These are phyloP conservation scores for Diaperis boleti DNA, from an alignment of 2,888 invertebrate species.

Conservation along the genomic window DNA sequence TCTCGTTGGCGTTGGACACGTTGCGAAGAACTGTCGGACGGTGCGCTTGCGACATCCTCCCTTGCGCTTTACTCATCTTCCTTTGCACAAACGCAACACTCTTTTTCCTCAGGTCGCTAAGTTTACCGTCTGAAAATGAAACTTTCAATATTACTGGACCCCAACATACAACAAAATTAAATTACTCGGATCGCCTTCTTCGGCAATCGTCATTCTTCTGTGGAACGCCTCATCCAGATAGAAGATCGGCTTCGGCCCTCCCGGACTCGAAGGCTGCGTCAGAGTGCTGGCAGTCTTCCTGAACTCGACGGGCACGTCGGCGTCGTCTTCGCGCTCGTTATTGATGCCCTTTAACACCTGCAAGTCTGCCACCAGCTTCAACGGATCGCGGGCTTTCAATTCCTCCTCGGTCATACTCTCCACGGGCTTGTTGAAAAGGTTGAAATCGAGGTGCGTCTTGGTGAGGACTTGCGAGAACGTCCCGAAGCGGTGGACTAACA, in stretches of 20 bases:
- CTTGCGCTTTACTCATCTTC: constrained; percentile 18
- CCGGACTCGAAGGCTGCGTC: constrained; percentile 61
- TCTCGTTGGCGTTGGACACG: constrained; percentile 1
- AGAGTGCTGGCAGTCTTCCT: constrained; percentile 89
- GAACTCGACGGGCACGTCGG: constrained; percentile 81
- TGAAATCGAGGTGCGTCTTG: constrained; percentile 69
- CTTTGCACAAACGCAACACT: constrained; percentile 20
- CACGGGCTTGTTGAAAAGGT: constrained; percentile 57
- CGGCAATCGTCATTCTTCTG: constrained; percentile 6
- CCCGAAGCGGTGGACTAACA: constrained; percentile 81
- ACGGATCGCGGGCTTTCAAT: constrained; percentile 87
- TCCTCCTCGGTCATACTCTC: constrained; percentile 88
- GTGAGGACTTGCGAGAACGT: constrained; percentile 82
- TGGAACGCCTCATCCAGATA: constrained; percentile 57
- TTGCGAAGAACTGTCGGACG: constrained; percentile 1
- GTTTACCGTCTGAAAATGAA: not conserved
- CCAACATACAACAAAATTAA: not conserved
- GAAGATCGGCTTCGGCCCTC: constrained; percentile 48
- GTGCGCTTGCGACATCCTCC: not conserved
- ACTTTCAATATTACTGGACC: not conserved
- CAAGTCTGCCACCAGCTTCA: constrained; percentile 88
- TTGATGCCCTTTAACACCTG: constrained; percentile 86
- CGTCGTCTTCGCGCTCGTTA: constrained; percentile 83
- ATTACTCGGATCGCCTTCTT: not conserved
- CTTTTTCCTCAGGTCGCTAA: constrained; percentile 13